phyloP scores from a whole-genome alignment of 2,888 invertebrate genomes.

The Tipula unca region DNA sequence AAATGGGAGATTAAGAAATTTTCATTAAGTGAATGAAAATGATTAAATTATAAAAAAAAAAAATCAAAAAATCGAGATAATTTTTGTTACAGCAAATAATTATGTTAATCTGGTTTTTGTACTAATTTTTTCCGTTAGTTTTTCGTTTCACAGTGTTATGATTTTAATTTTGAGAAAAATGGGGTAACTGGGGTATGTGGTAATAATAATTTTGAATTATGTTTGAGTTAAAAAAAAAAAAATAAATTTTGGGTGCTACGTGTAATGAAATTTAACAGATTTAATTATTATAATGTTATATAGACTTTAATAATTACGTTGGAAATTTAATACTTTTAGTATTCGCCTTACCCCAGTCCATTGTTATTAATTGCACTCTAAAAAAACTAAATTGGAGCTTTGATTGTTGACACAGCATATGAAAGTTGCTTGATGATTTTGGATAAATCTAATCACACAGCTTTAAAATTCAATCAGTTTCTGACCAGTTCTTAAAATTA shows the following conservation, averaged over 20 bases:
- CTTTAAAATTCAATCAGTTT: too few species aligned
- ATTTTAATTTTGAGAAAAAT: background rate
- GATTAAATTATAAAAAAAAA: background rate
- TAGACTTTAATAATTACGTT: background rate
- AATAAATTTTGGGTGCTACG: background rate
- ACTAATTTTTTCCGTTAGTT: background rate
- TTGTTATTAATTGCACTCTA: too few species aligned
- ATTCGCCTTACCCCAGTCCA: too few species aligned
- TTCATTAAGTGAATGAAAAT: background rate
- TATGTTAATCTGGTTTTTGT: background rate
- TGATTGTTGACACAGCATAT: too few species aligned
- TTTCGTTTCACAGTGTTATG: background rate
- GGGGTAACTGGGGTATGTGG: background rate
- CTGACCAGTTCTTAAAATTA: too few species aligned
- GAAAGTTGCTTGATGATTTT: too few species aligned
- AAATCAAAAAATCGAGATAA: background rate
- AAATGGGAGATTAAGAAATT: background rate
- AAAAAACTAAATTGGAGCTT: too few species aligned
- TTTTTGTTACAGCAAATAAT: background rate
- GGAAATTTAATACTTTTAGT: too few species aligned
- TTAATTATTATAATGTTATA: too few species aligned
- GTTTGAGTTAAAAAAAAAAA: background rate
- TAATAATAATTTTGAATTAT: background rate
- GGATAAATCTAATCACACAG: too few species aligned
- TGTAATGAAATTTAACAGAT: background rate